These are phyloP conservation scores for Gasterosteus aculeatus DNA, from an alignment of 2,113 vertebrate species.

Conservation along the genomic window DNA sequence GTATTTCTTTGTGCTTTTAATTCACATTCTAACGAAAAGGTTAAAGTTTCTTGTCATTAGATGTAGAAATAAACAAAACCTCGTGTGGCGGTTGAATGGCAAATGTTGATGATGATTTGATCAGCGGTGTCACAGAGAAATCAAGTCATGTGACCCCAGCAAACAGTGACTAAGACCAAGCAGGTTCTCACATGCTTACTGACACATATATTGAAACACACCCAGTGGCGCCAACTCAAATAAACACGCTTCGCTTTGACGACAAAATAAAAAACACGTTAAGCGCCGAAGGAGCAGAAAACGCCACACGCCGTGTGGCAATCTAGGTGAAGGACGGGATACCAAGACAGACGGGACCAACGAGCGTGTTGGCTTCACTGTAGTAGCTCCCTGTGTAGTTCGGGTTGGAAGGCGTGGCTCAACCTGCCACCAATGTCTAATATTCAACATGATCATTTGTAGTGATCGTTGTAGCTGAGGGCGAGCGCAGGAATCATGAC, in stretches of 20 bases:
- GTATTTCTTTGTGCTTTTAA: conserved; percentile 28
- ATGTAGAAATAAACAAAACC: neutral
- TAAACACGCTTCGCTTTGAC: neutral
- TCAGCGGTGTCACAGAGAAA: neutral
- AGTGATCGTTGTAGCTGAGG: neutral
- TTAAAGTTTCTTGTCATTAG: neutral
- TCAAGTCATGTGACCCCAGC: conserved; percentile 23
- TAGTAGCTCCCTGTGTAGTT: neutral
- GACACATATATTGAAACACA: conserved; percentile 38
- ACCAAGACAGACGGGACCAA: neutral
- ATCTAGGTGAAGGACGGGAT: neutral
- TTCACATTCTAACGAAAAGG: neutral
- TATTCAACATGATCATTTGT: conserved; percentile 10
- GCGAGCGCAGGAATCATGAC: neutral
- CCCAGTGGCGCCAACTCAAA: conserved; percentile 39
- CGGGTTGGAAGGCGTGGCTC: neutral
- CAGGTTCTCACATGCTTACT: conserved; percentile 31
- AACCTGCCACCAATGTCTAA: neutral
- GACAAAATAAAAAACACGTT: conserved; percentile 17
- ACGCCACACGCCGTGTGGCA: conserved; percentile 30
- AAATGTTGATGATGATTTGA: neutral
- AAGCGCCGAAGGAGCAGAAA: conserved; percentile 1
- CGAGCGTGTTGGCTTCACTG: neutral
- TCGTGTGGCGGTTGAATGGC: neutral
- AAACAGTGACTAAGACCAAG: conserved; percentile 4